A percentile compares a stretch with the other conserved stretches of the same genome.
Evolutionary conservation across 1,140 invertebrate genomes (phyloP).

Genomic region (Sitobion miscanthi): DNA sequence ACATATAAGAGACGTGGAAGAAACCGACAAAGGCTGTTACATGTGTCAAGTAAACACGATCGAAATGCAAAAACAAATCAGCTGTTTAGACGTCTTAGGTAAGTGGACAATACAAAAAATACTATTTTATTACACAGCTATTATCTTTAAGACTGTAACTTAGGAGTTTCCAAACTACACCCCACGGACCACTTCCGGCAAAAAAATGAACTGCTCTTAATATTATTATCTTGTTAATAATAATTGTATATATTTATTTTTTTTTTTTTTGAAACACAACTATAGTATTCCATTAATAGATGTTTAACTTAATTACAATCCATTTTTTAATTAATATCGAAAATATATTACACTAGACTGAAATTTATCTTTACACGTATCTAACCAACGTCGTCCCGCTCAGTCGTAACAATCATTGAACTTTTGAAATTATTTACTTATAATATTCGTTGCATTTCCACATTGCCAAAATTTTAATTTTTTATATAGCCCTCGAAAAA

Average conservation of each 20-base stretch:
- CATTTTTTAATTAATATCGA: not conserved
- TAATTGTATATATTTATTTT: too few relatives aligned
- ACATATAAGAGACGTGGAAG: conserved; percentile 75
- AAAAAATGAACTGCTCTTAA: too few relatives aligned
- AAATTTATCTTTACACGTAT: not conserved
- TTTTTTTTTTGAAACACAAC: too few relatives aligned
- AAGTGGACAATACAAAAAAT: not conserved
- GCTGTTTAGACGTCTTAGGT: conserved; percentile 74
- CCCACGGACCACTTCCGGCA: too few relatives aligned
- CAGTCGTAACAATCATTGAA: not conserved
- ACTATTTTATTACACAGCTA: not conserved
- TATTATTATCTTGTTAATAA: too few relatives aligned
- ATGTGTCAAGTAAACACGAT: conserved; percentile 90
- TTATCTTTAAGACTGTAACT: not conserved
- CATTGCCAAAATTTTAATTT: not conserved
- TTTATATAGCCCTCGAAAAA: not conserved
- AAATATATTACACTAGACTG: not conserved
- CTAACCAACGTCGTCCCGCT: too few relatives aligned
- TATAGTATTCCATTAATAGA: not conserved
- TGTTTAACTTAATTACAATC: not conserved
- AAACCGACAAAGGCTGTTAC: conserved; percentile 76
- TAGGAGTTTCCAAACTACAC: not conserved
- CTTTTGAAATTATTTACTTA: not conserved
- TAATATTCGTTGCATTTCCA: too few relatives aligned
- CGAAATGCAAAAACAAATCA: conserved; percentile 85